These are phyloP conservation scores for Amblyopsis hoosieri DNA, from an alignment of 2,797 vertebrate species.

Conservation along the genomic window DNA sequence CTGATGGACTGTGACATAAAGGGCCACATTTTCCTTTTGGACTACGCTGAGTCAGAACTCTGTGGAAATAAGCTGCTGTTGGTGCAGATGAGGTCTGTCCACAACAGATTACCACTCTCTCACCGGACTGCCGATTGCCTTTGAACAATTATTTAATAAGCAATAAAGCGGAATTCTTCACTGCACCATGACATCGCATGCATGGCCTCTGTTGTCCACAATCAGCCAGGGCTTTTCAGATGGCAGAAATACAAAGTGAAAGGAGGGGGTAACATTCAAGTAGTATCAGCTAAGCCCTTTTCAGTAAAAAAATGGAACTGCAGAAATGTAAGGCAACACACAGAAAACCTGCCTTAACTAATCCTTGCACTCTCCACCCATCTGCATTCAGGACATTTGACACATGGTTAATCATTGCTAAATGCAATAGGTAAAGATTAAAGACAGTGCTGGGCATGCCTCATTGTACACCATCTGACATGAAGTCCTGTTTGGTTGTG, in stretches of 20 bases:
- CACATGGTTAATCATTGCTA: slow-evolving; percentile 56
- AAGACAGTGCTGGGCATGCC: slow-evolving; percentile 29
- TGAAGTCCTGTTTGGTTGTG: slow-evolving; percentile 55
- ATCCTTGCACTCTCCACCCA: slow-evolving; percentile 12
- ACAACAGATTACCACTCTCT: slow-evolving; percentile 66
- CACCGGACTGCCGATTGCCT: slow-evolving; percentile 50
- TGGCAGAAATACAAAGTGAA: too few species aligned
- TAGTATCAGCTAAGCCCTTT: too few species aligned
- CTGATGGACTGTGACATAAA: slow-evolving; percentile 72
- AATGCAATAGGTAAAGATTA: slow-evolving; percentile 50
- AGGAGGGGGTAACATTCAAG: too few species aligned
- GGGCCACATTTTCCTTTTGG: slow-evolving; percentile 65
- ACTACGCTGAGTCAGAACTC: slow-evolving; percentile 47
- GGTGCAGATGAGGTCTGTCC: slow-evolving; percentile 72
- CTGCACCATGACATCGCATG: slow-evolving; percentile 57
- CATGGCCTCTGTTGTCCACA: slow-evolving; percentile 25
- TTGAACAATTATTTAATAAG: slow-evolving; percentile 63
- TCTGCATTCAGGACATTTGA: slow-evolving; percentile 47
- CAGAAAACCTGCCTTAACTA: background rate
- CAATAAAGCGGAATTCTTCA: slow-evolving; percentile 69
- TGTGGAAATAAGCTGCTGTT: slow-evolving; percentile 70
- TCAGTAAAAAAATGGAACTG: background rate
- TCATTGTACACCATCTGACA: slow-evolving; percentile 48
- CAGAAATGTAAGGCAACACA: slow-evolving; percentile 3
- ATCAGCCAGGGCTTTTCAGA: slow-evolving; percentile 38